A percentile compares a stretch with the other conserved stretches of the same genome.
Conservation (phyloP, 2,797 vertebrate species). For the Coilia nasus region DNA sequence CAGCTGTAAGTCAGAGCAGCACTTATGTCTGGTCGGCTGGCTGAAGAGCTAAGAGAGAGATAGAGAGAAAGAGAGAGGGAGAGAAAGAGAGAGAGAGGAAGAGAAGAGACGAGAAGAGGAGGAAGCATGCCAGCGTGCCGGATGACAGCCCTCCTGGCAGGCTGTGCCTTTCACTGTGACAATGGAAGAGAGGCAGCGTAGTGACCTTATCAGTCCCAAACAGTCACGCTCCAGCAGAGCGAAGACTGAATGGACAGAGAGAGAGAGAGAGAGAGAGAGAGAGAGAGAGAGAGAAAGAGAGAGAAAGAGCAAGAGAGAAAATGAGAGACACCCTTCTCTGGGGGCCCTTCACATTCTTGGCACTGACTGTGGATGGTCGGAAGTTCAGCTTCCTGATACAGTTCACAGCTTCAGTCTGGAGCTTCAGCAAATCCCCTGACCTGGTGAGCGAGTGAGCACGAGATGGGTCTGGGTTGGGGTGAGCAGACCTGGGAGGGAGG, state of each 20-base stretch:
- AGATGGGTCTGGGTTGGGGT: not conserved
- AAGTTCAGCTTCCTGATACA: slow-evolving; percentile 1
- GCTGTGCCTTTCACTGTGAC: slow-evolving; percentile 57
- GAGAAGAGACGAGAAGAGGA: not conserved
- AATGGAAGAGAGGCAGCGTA: slow-evolving; percentile 59
- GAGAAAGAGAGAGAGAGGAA: not conserved
- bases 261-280: not conserved
- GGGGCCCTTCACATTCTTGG: not conserved
- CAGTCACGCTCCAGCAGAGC: slow-evolving; percentile 67
- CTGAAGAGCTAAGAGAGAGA: not conserved
- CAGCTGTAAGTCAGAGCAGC: not conserved
- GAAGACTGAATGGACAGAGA: slow-evolving; percentile 33
- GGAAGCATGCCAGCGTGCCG: slow-evolving; percentile 30
- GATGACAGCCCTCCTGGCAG: slow-evolving; percentile 63
- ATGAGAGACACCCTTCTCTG: not conserved
- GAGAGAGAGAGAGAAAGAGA: not conserved
- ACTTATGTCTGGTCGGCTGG: not conserved
- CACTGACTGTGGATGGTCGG: not conserved
- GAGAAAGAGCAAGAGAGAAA: not conserved
- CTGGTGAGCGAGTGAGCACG: not conserved
- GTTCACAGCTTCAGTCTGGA: not conserved
- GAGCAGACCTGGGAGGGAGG: not conserved
- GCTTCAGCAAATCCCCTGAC: not conserved
- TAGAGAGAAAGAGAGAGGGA: not conserved
- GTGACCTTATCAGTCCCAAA: slow-evolving; percentile 57